Base-by-base conservation (phyloP, 2,888 invertebrate species). In the Abscondita cerata region DNA sequence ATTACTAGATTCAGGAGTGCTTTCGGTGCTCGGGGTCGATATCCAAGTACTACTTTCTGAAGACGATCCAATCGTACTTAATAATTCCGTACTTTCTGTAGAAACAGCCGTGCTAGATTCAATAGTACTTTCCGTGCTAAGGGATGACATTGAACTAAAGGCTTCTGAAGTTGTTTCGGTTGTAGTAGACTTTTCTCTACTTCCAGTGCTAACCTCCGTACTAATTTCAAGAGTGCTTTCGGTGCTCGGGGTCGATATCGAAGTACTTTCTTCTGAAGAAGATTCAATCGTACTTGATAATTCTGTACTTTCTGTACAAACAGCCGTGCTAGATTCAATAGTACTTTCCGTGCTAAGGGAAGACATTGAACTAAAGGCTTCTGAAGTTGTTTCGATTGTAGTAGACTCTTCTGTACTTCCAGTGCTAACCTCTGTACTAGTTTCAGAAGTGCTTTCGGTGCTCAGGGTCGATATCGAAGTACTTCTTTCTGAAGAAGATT, bases 81-180 rank as follows among this genome's bases (percentile, higher is more conserved):
- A n/a, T 2, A 34, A 31, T 44, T 44, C 44, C 16, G 47, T 47
- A 20, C 47, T 47, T 44, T 44, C 44, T 15, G 44, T 12, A 44
- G 38, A 4, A n/a, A 8, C 12, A 38, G 12, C n/a, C 4, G 5
- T 44, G 4, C 8, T 44, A 6, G 18, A 18, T 4, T 18, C 18
- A 4, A 6, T 44, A 13, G 44, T 44, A 15, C 15, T 44, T 4
- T 18, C 18, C 2, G 18, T 13, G 15, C n/a, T n/a, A 13, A n/a
- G n/a, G n/a, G n/a, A n/a, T n/a, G n/a, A n/a, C n/a, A n/a, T n/a
- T n/a, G n/a, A n/a, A n/a, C n/a, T n/a, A n/a, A n/a, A n/a, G n/a
- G 51, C 13, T 41, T 55, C 48, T 1, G 25, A 9, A 1, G 31
- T 31, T 9, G 12, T 8, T 31, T 48, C 48, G 1, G 18, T 44